A percentile compares a stretch with the other conserved stretches of the same genome.
Conservation (phyloP, 2,797 vertebrate genomes). For the Florisuga fusca region DNA sequence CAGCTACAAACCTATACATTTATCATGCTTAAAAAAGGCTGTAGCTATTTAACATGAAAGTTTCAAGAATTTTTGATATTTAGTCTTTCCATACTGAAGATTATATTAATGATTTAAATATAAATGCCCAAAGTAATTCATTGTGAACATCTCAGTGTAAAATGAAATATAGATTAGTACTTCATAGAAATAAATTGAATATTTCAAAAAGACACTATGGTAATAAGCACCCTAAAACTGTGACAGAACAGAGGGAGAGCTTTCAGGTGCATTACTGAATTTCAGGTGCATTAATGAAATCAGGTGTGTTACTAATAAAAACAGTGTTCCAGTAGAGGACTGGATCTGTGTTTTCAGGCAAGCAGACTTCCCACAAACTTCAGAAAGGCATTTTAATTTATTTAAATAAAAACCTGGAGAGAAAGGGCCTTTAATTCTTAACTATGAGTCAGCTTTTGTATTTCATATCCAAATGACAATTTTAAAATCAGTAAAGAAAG, state of each 20-base stretch:
- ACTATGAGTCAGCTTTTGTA: conserved; percentile 68
- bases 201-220: not conserved
- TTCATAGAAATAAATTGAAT: too few relatives aligned
- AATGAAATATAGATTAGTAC: not conserved
- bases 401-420: not conserved
- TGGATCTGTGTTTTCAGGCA: not conserved
- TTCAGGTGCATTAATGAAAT: not conserved
- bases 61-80: not conserved
- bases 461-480: conserved; percentile 3
- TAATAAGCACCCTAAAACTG: not conserved
- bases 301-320: not conserved
- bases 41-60: not conserved
- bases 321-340: not conserved
- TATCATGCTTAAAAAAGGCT: not conserved
- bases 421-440: conserved; percentile 32
- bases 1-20: not conserved
- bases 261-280: not conserved
- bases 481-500: not conserved
- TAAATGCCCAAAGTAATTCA: not conserved
- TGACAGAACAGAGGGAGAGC: not conserved
- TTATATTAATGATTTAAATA: not conserved
- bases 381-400: not conserved
- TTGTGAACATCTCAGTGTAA: not conserved
- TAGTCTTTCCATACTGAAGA: not conserved
- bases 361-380: conserved; percentile 22